phyloP scores from a whole-genome alignment of 2,113 vertebrate species.

The Chunga burmeisteri region DNA sequence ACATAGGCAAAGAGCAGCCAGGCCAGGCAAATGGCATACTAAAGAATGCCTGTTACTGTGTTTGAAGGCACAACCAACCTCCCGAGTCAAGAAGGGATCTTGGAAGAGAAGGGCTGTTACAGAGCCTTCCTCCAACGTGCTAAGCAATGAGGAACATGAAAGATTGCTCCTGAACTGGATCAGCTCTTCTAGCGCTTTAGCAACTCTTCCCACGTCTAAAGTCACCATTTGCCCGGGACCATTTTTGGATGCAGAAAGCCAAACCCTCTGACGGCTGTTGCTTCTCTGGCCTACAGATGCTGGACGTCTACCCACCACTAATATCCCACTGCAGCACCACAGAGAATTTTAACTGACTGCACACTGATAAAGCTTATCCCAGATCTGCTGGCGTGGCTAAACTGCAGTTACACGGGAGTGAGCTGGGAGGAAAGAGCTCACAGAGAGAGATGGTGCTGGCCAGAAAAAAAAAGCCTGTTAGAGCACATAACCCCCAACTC shows the following conservation, averaged over 20 bases:
- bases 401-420: not conserved
- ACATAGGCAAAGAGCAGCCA: not conserved
- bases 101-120: not conserved
- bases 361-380: not conserved
- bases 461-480: not conserved
- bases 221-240: not conserved
- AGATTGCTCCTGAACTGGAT: not conserved
- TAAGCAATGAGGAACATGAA: not conserved
- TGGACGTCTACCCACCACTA: not conserved
- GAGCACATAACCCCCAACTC: not conserved
- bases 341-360: not conserved
- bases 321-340: not conserved
- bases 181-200: not conserved
- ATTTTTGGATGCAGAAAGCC: not conserved
- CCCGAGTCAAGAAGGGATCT: not conserved
- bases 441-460: not conserved
- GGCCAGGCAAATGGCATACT: not conserved
- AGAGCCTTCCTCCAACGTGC: not conserved
- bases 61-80: not conserved
- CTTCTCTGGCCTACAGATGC: not conserved
- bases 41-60: rapidly evolving
- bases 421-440: not conserved
- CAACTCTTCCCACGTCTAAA: not conserved
- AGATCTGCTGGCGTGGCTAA: not conserved
- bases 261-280: not conserved